Conservation (phyloP, 2,113 vertebrate species). For the Ursus arctos region DNA sequence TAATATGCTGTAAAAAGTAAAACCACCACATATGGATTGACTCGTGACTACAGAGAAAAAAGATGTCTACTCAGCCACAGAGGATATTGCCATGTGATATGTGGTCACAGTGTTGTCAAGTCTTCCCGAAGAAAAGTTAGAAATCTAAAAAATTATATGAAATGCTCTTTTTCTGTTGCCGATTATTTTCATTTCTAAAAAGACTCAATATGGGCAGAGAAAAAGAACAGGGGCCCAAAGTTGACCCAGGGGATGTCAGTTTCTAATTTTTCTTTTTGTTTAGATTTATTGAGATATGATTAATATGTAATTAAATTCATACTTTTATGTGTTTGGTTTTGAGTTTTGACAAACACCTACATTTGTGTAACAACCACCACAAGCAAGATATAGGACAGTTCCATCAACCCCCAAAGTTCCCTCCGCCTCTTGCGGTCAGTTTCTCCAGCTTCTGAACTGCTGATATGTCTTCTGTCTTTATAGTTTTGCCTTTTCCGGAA, state of each 20-base stretch:
- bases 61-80: neutral
- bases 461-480: neutral
- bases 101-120: neutral
- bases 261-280: conserved; percentile 10
- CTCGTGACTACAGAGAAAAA: neutral
- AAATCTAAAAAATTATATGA: neutral
- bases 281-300: neutral
- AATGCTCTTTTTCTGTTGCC: neutral
- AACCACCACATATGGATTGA: neutral
- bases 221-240: neutral
- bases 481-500: neutral
- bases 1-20: neutral
- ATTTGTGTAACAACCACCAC: neutral
- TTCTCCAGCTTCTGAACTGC: neutral
- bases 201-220: neutral
- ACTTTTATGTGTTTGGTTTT: neutral
- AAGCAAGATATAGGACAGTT: neutral
- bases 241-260: neutral
- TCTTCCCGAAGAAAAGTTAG: neutral
- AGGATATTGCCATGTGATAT: neutral
- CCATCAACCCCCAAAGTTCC: neutral
- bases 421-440: neutral
- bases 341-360: neutral
- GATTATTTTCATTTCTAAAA: neutral
- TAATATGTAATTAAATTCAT: neutral